Percentiles rank a stretch among this genome's conserved stretches.
Evolutionary conservation across 2,113 vertebrate species (phyloP).

Genomic region (Paralichthys olivaceus): DNA sequence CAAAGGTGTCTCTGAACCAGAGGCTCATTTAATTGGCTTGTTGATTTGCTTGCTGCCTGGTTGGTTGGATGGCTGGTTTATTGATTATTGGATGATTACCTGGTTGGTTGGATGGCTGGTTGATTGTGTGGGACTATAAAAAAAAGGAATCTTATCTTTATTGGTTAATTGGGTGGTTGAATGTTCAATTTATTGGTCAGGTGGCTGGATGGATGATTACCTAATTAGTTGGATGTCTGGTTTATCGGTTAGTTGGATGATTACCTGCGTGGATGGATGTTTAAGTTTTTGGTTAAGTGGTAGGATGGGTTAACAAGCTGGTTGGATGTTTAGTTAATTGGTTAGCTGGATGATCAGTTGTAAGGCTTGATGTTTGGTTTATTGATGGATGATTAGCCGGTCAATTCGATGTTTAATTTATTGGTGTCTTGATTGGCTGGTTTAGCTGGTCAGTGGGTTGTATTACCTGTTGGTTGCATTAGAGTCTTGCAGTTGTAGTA

Average conservation of each 20-base stretch:
- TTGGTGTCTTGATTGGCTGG: too few relatives aligned
- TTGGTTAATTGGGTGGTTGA: not conserved
- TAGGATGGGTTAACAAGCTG: not conserved
- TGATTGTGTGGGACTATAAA: not conserved
- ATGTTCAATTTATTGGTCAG: not conserved
- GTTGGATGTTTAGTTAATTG: not conserved
- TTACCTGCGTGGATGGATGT: not conserved
- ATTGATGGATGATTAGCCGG: not conserved
- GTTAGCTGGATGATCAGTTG: too few relatives aligned
- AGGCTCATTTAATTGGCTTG: not conserved
- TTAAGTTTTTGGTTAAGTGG: not conserved
- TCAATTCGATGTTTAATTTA: not conserved
- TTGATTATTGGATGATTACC: not conserved
- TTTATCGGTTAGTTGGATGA: not conserved
- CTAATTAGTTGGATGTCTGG: not conserved
- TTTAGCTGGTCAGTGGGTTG: not conserved
- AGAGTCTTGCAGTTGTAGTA: not conserved
- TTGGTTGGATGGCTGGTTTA: not conserved
- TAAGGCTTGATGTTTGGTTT: not conserved
- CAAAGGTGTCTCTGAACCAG: too few relatives aligned
- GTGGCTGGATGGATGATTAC: not conserved
- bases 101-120: not conserved
- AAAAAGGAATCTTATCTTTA: too few relatives aligned
- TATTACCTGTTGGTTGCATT: not conserved
- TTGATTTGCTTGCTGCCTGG: not conserved